Conservation (phyloP, 1,140 invertebrate species). For the Bombus pascuorum region DNA sequence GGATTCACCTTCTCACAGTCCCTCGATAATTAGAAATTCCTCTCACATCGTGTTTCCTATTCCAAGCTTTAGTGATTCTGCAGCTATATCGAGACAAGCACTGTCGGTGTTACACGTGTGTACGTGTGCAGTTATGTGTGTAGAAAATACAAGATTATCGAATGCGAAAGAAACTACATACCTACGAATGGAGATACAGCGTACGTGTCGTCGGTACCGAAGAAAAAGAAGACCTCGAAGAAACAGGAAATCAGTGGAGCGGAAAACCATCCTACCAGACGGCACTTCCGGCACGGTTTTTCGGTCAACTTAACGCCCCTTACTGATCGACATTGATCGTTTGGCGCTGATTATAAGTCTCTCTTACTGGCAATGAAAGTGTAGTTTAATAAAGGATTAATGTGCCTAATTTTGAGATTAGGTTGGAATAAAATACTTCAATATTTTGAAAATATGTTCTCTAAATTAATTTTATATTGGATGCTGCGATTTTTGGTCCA, state of each 20-base stretch:
- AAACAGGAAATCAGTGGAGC: constrained; percentile 66
- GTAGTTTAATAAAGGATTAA: too few relatives aligned
- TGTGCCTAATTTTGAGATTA: background rate
- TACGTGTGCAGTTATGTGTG: background rate
- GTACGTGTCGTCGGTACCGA: constrained; percentile 54
- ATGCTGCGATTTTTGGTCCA: too few relatives aligned
- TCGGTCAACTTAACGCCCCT: constrained; percentile 9
- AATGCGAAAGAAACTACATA: background rate
- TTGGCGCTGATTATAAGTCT: background rate
- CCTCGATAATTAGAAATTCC: constrained; percentile 65
- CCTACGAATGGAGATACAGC: constrained; percentile 53
- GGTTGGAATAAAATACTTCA: background rate
- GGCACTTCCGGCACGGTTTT: constrained; percentile 55
- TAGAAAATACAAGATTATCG: constrained; percentile 41
- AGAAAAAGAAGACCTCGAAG: constrained; percentile 54
- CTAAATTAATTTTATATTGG: background rate
- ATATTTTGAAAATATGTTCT: background rate
- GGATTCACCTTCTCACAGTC: background rate
- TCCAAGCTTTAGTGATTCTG: constrained; percentile 30
- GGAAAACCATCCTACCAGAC: constrained; percentile 59
- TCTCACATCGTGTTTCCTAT: constrained; percentile 55
- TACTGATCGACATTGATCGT: background rate
- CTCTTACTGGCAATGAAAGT: background rate
- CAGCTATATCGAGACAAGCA: constrained; percentile 4
- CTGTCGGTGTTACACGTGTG: background rate